These are phyloP conservation scores for Dufourea novaeangliae DNA, from an alignment of 1,140 invertebrate genomes.

Conservation along the genomic window DNA sequence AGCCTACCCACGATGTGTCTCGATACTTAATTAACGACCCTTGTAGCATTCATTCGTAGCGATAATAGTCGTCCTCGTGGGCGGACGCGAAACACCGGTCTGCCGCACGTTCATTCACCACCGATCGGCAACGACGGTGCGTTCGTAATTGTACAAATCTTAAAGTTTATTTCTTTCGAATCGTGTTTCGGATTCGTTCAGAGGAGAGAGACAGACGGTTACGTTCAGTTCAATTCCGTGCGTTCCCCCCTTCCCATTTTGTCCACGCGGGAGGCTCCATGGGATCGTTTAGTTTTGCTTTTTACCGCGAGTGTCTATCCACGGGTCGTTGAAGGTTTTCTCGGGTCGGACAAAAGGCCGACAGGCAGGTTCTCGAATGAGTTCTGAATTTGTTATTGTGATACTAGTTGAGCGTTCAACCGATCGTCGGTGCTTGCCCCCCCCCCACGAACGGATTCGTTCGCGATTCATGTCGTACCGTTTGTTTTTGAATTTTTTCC, in stretches of 20 bases:
- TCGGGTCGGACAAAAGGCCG: background rate
- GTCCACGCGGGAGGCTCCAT: no score
- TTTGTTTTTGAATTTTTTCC: no score
- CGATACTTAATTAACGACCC: background rate
- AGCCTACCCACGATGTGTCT: background rate
- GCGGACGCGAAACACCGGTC: no score
- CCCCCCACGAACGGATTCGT: no score
- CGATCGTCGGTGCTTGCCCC: background rate
- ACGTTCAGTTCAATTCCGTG: no score
- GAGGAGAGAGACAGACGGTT: no score
- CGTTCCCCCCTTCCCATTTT: no score
- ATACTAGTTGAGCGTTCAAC: constrained; percentile 6
- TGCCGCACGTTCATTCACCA: no score
- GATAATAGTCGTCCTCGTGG: background rate
- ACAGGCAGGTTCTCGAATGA: background rate
- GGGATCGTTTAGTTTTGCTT: background rate
- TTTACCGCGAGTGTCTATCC: background rate
- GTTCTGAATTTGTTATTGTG: constrained; percentile 14
- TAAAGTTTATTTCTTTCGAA: background rate
- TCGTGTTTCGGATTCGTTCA: background rate
- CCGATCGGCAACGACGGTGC: no score
- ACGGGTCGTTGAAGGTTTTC: background rate
- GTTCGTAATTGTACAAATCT: constrained; percentile 3
- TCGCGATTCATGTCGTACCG: no score
- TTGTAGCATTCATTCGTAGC: background rate